Evolutionary conservation across 2,888 invertebrate species (phyloP).

Genomic region (Drosophila antonietae): DNA sequence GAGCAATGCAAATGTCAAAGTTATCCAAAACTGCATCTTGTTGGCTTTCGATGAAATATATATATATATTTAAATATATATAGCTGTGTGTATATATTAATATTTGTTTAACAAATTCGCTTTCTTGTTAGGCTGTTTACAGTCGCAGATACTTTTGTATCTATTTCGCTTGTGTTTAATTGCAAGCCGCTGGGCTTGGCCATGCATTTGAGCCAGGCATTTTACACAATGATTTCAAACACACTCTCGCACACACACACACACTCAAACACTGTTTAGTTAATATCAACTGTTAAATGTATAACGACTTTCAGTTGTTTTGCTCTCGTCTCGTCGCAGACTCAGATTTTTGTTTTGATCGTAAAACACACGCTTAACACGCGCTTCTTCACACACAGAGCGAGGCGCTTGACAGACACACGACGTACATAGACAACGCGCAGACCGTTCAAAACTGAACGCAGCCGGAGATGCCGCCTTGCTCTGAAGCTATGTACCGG

Average conservation of each 20-base stretch:
- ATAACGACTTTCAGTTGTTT: slow-evolving; percentile 18
- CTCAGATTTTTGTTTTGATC: slow-evolving; percentile 8
- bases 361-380: slow-evolving; percentile 19
- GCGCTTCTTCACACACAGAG: slow-evolving; percentile 8
- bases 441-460: slow-evolving; percentile 70
- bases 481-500: slow-evolving; percentile 2
- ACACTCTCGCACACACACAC: slow-evolving; percentile 4
- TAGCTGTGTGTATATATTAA: slow-evolving; percentile 15
- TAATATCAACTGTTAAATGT: slow-evolving; percentile 27
- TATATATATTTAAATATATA: neutral
- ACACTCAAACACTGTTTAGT: slow-evolving; percentile 11
- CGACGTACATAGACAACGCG: slow-evolving; percentile 57
- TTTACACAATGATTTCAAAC: slow-evolving; percentile 5
- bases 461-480: slow-evolving; percentile 31
- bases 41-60: slow-evolving; percentile 25
- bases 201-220: slow-evolving; percentile 38
- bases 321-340: slow-evolving; percentile 23
- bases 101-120: slow-evolving; percentile 11
- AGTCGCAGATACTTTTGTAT: slow-evolving; percentile 53
- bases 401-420: slow-evolving; percentile 13
- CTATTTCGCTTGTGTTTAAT: slow-evolving; percentile 50
- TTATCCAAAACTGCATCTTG: slow-evolving; percentile 77
- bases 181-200: slow-evolving; percentile 66
- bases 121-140: slow-evolving; percentile 32
- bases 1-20: slow-evolving; percentile 78